Conservation (phyloP, 2,888 invertebrate species). For the Dryadula phaetusa region DNA sequence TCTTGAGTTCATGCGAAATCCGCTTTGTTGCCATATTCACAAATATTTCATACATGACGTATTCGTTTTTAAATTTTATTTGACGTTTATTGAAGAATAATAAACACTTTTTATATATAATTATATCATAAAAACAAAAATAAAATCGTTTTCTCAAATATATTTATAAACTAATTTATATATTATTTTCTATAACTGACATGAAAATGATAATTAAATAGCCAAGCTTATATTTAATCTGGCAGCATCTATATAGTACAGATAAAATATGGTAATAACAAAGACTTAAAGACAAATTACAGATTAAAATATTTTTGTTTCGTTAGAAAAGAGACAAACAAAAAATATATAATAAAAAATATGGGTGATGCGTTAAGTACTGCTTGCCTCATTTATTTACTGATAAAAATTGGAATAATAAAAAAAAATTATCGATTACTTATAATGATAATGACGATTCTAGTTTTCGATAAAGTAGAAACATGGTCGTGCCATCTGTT, state of each 20-base stretch:
- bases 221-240: not conserved
- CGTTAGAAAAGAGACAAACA: too few species aligned
- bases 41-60: not conserved
- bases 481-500: too few species aligned
- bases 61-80: not conserved
- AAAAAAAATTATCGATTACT: too few species aligned
- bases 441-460: too few species aligned
- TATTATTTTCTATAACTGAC: not conserved
- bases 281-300: not conserved
- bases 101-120: not conserved
- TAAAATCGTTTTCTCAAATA: not conserved
- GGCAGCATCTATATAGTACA: not conserved
- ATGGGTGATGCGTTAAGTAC: too few species aligned
- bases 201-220: too few species aligned
- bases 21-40: slow-evolving; percentile 61
- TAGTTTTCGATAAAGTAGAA: too few species aligned
- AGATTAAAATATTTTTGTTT: not conserved
- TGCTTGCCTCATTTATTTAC: too few species aligned
- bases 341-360: too few species aligned
- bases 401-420: too few species aligned
- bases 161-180: not conserved
- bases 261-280: not conserved
- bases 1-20: slow-evolving; percentile 78
- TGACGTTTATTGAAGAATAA: not conserved
- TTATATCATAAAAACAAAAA: not conserved